These are phyloP conservation scores for Melanophora roralis DNA, from an alignment of 2,888 invertebrate genomes.

Conservation along the genomic window DNA sequence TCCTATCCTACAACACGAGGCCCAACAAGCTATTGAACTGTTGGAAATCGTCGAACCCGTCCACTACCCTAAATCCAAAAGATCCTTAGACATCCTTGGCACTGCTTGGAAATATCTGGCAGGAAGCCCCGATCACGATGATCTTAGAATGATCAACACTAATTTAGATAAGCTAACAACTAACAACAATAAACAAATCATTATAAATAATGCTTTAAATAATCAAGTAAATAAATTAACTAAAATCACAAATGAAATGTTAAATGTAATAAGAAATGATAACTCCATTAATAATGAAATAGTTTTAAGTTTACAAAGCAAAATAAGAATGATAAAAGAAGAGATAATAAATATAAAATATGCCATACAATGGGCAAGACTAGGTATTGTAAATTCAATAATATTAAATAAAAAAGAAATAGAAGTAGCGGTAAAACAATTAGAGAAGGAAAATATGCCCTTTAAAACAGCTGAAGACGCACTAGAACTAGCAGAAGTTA, in stretches of 20 bases:
- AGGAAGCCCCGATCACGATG: not conserved
- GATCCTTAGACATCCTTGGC: not conserved
- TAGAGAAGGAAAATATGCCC: conserved; percentile 27
- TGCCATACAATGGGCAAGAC: conserved; percentile 41
- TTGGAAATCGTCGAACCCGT: not conserved
- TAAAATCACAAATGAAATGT: not conserved
- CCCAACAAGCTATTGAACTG: not conserved
- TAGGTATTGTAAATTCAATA: conserved; percentile 32
- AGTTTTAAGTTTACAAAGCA: conserved; percentile 20
- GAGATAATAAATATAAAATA: conserved; percentile 36
- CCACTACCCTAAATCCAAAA: not conserved
- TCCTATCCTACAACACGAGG: too few relatives aligned
- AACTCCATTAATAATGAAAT: conserved; percentile 8
- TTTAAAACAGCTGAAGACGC: conserved; percentile 30
- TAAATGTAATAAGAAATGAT: not conserved
- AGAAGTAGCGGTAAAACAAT: conserved; percentile 33
- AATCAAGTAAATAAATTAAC: conserved; percentile 6
- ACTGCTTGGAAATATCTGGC: conserved; percentile 2
- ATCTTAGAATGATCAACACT: conserved; percentile 10
- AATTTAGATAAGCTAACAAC: not conserved
- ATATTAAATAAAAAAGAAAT: conserved; percentile 34
- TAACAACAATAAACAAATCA: not conserved
- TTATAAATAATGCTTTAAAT: not conserved
- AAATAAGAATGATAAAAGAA: conserved; percentile 34
- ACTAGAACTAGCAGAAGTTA: conserved; percentile 23